Percentiles rank a stretch among this genome's conserved stretches.
Evolutionary conservation across 1,140 invertebrate genomes (phyloP).

Genomic region (Lucilia cuprina): DNA sequence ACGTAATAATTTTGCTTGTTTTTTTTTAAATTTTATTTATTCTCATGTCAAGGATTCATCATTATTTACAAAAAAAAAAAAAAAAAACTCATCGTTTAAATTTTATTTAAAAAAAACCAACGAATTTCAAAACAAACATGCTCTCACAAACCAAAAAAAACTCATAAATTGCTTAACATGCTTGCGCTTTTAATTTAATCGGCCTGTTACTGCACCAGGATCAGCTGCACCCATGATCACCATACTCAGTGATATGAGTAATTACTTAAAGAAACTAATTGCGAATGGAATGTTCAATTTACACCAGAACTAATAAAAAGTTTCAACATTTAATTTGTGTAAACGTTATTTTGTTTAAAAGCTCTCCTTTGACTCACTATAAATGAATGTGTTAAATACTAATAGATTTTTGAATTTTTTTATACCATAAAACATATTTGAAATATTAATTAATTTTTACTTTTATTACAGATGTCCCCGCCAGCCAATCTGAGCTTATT

Average conservation of each 20-base stretch:
- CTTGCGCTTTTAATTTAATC: constrained; percentile 37
- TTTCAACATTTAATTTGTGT: neutral
- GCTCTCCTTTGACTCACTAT: neutral
- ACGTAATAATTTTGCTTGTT: neutral
- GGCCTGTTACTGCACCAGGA: constrained; percentile 27
- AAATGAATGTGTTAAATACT: neutral
- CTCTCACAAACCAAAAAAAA: constrained; percentile 21
- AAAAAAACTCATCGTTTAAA: neutral
- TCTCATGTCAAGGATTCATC: constrained; percentile 14
- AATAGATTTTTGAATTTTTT: neutral
- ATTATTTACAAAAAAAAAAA: constrained; percentile 2
- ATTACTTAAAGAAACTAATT: neutral
- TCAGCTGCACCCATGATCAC: neutral
- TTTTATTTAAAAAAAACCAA: neutral
- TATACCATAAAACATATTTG: too few species aligned
- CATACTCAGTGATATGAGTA: neutral
- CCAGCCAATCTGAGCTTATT: constrained; percentile 56
- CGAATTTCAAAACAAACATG: constrained; percentile 14
- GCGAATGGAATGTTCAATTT: neutral
- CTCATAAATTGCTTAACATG: constrained; percentile 35
- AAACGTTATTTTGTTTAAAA: neutral
- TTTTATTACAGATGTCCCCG: constrained; percentile 65
- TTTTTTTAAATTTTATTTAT: neutral
- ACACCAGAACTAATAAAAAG: neutral
- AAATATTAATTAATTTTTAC: too few species aligned